Evolutionary conservation across 2,113 vertebrate genomes (phyloP).

Genomic region (Epinephelus cyanopodus): DNA sequence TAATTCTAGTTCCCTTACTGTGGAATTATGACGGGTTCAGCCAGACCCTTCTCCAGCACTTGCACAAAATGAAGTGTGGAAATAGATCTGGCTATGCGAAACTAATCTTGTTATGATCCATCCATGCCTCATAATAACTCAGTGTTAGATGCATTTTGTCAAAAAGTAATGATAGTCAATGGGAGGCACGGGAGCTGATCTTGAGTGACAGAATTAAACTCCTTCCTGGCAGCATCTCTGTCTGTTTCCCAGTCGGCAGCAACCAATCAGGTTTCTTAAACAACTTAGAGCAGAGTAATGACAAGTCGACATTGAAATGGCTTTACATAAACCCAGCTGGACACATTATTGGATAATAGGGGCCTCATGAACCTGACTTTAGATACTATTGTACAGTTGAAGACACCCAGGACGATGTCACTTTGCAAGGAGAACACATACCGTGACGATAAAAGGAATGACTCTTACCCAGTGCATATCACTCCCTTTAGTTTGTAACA

Average conservation of each 20-base stretch:
- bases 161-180: not conserved
- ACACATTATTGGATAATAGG: slow-evolving; percentile 23
- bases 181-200: not conserved
- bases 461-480: slow-evolving; percentile 6
- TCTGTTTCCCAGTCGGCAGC: not conserved
- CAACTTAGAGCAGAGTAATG: slow-evolving; percentile 7
- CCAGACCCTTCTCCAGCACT: too few relatives aligned
- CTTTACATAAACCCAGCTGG: slow-evolving; percentile 14
- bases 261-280: not conserved
- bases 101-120: not conserved
- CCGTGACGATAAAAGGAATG: not conserved
- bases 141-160: not conserved
- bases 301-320: not conserved
- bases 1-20: too few relatives aligned
- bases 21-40: too few relatives aligned
- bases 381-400: slow-evolving; percentile 10
- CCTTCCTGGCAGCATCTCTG: not conserved
- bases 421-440: slow-evolving; percentile 3
- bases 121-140: not conserved
- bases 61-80: too few relatives aligned
- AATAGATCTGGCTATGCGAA: too few relatives aligned
- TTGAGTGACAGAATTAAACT: not conserved
- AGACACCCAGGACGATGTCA: not conserved
- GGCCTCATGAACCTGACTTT: not conserved
- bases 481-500: not conserved